Evolutionary conservation across 2,888 invertebrate species (phyloP).

Genomic region (Nycteola revayana): DNA sequence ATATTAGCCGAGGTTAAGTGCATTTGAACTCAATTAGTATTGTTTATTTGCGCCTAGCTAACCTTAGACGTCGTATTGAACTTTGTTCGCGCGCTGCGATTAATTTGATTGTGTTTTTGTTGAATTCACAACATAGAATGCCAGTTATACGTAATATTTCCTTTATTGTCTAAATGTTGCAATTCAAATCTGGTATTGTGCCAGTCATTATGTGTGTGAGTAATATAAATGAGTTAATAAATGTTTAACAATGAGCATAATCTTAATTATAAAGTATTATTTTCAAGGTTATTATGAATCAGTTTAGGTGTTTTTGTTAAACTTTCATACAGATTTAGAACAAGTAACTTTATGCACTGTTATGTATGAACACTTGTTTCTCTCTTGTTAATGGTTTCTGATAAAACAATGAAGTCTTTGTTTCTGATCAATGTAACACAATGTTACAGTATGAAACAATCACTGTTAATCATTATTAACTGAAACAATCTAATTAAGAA

Average conservation of each 20-base stretch:
- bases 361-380: no score
- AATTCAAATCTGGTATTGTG: conserved; percentile 20
- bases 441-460: no score
- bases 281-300: conserved; percentile 12
- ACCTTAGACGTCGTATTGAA: conserved; percentile 22
- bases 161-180: conserved; percentile 20
- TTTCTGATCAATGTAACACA: no score
- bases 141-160: conserved; percentile 17
- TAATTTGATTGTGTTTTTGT: conserved; percentile 15
- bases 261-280: conserved; percentile 6
- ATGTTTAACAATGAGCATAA: neutral
- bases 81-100: conserved; percentile 23
- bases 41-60: conserved; percentile 36
- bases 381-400: no score
- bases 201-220: conserved; percentile 25
- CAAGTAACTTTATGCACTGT: no score
- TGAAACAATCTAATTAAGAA: no score
- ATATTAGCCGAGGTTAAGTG: conserved; percentile 43
- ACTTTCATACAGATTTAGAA: conserved; percentile 17
- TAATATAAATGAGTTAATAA: conserved; percentile 6
- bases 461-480: neutral
- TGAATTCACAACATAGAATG: conserved; percentile 10
- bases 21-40: conserved; percentile 37
- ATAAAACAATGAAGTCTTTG: no score
- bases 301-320: no score